phyloP scores from a whole-genome alignment of 2,888 invertebrate species.

The Brachycybe producta region DNA sequence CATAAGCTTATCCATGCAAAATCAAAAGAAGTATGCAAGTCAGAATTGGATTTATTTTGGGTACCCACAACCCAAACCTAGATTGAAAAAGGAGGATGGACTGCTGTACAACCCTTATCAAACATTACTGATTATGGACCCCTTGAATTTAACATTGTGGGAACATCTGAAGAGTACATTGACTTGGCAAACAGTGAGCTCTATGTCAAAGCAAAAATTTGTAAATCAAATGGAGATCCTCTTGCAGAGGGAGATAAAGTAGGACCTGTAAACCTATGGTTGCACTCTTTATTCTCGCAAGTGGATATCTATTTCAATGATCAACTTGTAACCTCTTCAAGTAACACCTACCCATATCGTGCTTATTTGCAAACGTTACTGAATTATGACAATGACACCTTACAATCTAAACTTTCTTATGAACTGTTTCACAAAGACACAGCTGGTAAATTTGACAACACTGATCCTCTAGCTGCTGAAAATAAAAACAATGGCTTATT shows the following conservation, averaged over 20 bases:
- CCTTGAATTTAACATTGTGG: neutral
- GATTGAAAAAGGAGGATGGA: neutral
- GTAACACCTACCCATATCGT: neutral
- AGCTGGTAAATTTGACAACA: neutral
- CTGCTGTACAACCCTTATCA: neutral
- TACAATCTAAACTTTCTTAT: neutral
- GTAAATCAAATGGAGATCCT: neutral
- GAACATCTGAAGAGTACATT: neutral
- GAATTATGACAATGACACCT: neutral
- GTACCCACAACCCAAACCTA: neutral
- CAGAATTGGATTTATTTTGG: too few relatives aligned
- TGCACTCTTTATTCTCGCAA: slow-evolving; percentile 2
- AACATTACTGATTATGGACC: neutral
- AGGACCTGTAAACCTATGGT: neutral
- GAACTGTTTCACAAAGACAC: neutral
- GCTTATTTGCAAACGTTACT: neutral
- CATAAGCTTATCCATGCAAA: too few relatives aligned
- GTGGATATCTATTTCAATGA: neutral
- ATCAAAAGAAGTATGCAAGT: neutral
- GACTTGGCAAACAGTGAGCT: neutral
- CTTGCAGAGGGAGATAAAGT: neutral
- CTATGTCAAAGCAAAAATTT: neutral
- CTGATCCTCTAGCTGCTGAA: neutral
- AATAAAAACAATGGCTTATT: too few relatives aligned
- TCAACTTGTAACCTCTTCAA: neutral